Evolutionary conservation across 2,797 vertebrate species (phyloP).

Genomic region (Acestrorhynchus altus): DNA sequence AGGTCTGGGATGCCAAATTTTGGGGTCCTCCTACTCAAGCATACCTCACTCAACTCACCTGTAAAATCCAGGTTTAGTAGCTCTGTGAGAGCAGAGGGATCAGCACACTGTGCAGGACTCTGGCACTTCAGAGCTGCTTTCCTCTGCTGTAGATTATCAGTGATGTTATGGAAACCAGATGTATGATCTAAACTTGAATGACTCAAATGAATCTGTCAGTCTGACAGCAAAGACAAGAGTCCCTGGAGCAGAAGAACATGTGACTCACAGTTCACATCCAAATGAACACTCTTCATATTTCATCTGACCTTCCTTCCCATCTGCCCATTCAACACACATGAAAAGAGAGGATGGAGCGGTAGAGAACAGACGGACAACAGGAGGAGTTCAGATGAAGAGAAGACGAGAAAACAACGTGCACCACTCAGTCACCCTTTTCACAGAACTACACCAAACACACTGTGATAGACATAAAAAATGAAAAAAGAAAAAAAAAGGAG

Average conservation of each 20-base stretch:
- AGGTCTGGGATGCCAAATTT: too few species aligned
- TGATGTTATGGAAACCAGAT: background rate
- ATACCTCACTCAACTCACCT: too few species aligned
- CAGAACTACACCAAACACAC: background rate
- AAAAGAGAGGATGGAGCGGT: background rate
- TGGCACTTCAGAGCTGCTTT: too few species aligned
- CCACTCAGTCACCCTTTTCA: background rate
- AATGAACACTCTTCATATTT: conserved; percentile 5
- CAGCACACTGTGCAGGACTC: too few species aligned
- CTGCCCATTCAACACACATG: background rate
- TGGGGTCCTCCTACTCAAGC: too few species aligned
- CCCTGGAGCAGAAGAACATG: background rate
- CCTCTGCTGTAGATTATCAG: background rate
- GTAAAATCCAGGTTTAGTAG: too few species aligned
- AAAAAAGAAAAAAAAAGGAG: background rate
- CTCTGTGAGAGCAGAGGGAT: too few species aligned
- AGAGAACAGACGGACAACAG: background rate
- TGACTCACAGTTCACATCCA: background rate
- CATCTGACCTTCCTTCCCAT: background rate
- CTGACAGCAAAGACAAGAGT: conserved; percentile 17
- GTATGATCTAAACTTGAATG: background rate
- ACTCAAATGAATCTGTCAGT: background rate
- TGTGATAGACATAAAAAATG: background rate
- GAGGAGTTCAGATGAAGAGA: conserved; percentile 8
- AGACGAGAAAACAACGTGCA: background rate